Evolutionary conservation across 1,140 invertebrate species (phyloP), one percentile per base, ranked within the genome.

Genomic region (Diploscapter pachys): DNA sequence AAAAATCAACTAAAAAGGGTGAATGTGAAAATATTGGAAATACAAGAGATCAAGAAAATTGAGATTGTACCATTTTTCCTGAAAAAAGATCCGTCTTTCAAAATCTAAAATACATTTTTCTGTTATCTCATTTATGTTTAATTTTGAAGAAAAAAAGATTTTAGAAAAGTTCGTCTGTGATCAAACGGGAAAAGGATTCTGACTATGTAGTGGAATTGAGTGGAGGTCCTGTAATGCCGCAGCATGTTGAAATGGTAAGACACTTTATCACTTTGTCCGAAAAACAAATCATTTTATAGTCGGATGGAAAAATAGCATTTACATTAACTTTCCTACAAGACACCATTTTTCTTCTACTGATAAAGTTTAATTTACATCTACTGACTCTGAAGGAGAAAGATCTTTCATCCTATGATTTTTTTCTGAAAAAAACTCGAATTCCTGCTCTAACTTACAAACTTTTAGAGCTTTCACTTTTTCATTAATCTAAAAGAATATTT

Each of bases 131-230:
- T 54, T 67, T 13, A 31, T 31, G 31, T 31, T 31, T 31, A 31
- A 31, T 31, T 31, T 31, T 31, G 31, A 31, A 31, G n/a, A n/a
- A 31, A 31, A 31, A 0, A 31, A 31, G 31, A 31, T 76, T 72
- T 5, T 31, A 76, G 75, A 76, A 76, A 66, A 9, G 55, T 3
- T 76, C 75, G 0, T 64, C 71, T 55, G 56, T 76, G 5, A 48
- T 72, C 11, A 11, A 62, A 6, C 51, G 56, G 62, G 52, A 54
- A 4, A 71, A 72, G n/a, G 4, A 11, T 3, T 31, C 70, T 4
- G 75, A 76, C 55, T 72, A 71, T 50, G 69, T 72, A 56, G n/a
- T 76, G 11, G 70, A 76, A 49, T 5, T 76, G 63, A 71, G 72
- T 9, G 63, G 63, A 11, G 75, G 75, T 13, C 69, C 75, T 3